Percentiles rank a stretch among this genome's conserved stretches.
Evolutionary conservation across 2,888 invertebrate genomes (phyloP).

Genomic region (Julus scandinavius): DNA sequence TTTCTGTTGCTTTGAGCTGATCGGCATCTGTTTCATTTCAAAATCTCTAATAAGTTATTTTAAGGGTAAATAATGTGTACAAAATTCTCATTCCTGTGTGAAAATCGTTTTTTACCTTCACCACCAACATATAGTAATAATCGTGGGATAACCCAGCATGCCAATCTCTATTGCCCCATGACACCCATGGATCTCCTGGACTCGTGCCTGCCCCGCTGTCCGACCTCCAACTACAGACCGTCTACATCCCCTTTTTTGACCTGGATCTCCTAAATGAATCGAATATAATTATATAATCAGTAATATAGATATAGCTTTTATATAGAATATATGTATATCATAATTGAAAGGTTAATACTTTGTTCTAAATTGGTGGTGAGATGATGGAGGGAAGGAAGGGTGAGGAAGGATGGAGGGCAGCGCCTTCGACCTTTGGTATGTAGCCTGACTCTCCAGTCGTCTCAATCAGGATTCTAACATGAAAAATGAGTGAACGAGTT

Average conservation of each 20-base stretch:
- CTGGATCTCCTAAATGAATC: constrained; percentile 42
- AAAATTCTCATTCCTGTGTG: too few species aligned
- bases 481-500: too few species aligned
- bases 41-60: too few species aligned
- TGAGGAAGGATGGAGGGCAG: neutral
- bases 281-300: constrained; percentile 30
- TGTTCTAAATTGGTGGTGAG: constrained; percentile 42
- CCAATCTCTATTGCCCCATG: neutral
- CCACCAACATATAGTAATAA: neutral
- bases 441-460: too few species aligned
- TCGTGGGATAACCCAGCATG: neutral
- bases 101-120: too few species aligned
- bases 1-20: too few species aligned
- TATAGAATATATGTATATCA: constrained; percentile 40
- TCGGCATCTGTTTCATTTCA: too few species aligned
- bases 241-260: constrained; percentile 22
- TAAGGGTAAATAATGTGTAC: neutral
- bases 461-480: too few species aligned
- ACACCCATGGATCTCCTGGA: neutral
- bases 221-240: neutral
- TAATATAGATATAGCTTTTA: constrained; percentile 38
- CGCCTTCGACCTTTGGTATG: neutral
- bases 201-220: neutral
- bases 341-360: constrained; percentile 37
- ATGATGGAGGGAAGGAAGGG: constrained; percentile 9